A percentile compares a stretch with the other conserved stretches of the same genome.
Evolutionary conservation across 2,888 invertebrate species (phyloP).

Genomic region (Eristalis arbustorum): DNA sequence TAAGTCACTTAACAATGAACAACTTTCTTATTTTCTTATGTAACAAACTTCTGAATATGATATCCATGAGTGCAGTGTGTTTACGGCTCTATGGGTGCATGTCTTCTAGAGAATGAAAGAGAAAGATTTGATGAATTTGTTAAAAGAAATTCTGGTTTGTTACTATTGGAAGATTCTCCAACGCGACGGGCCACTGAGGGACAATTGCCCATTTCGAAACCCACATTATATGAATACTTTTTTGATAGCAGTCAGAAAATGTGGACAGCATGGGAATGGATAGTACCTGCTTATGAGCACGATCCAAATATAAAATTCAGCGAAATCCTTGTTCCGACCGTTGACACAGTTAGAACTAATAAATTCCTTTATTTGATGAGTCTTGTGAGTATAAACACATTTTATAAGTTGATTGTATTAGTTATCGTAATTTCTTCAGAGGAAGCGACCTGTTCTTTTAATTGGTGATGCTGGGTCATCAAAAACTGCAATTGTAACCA

Average conservation of each 20-base stretch:
- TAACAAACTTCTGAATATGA: too few species aligned
- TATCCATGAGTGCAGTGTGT: constrained; percentile 82
- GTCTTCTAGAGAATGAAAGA: constrained; percentile 86
- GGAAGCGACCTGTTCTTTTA: constrained; percentile 89
- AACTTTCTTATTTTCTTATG: neutral
- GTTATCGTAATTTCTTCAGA: constrained; percentile 77
- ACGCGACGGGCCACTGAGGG: constrained; percentile 85
- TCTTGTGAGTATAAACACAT: constrained; percentile 80
- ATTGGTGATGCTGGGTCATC: constrained; percentile 96
- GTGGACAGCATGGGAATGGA: constrained; percentile 93
- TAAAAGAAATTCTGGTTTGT: constrained; percentile 85
- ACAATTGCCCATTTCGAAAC: constrained; percentile 87
- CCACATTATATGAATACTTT: constrained; percentile 91
- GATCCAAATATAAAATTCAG: constrained; percentile 86
- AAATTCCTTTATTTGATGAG: constrained; percentile 90
- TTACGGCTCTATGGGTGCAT: constrained; percentile 92
- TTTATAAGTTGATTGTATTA: neutral
- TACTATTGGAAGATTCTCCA: constrained; percentile 84
- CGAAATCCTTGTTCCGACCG: constrained; percentile 93
- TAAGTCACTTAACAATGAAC: constrained; percentile 75
- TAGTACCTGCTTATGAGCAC: constrained; percentile 89
- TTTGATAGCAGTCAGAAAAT: constrained; percentile 84
- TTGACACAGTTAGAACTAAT: constrained; percentile 90
- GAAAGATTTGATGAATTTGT: constrained; percentile 89
- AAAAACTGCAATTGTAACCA: constrained; percentile 93